Conservation (phyloP, 2,888 invertebrate species). For the Sinodicranocentrus sp. region DNA sequence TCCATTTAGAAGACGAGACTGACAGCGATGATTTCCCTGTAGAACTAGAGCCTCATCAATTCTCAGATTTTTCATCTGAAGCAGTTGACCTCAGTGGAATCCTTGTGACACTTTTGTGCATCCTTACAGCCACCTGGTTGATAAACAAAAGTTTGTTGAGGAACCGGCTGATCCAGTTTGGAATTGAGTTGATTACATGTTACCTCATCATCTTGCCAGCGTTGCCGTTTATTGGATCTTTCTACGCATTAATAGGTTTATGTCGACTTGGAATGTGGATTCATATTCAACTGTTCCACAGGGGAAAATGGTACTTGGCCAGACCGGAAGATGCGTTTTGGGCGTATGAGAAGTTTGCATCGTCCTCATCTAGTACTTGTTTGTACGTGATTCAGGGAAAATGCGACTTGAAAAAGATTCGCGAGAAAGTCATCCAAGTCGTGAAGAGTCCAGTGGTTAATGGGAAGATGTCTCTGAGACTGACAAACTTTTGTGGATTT, state of each 20-base stretch:
- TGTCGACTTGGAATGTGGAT: conserved; percentile 26
- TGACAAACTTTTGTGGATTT: conserved; percentile 67
- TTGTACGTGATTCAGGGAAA: conserved; percentile 73
- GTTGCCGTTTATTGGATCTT: conserved; percentile 54
- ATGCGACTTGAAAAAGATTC: conserved; percentile 67
- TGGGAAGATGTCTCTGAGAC: conserved; percentile 55
- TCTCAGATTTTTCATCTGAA: not conserved
- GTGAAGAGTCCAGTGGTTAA: conserved; percentile 56
- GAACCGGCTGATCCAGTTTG: conserved; percentile 35
- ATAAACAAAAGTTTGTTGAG: conserved; percentile 41
- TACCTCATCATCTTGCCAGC: conserved; percentile 60
- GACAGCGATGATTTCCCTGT: conserved; percentile 1
- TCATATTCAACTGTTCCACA: conserved; percentile 39
- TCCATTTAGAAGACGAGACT: conserved; percentile 23
- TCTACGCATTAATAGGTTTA: conserved; percentile 39
- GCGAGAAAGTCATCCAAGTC: conserved; percentile 38
- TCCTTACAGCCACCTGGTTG: conserved; percentile 30
- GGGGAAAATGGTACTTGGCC: conserved; percentile 43
- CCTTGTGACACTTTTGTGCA: conserved; percentile 20
- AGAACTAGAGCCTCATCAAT: not conserved
- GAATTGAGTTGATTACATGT: conserved; percentile 49
- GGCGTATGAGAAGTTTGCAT: conserved; percentile 70
- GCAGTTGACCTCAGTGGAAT: not conserved
- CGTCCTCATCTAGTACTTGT: conserved; percentile 67
- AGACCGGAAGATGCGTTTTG: conserved; percentile 70